These are phyloP conservation scores for Gallinago jamesoni DNA, from an alignment of 2,113 vertebrate genomes.

Conservation along the genomic window DNA sequence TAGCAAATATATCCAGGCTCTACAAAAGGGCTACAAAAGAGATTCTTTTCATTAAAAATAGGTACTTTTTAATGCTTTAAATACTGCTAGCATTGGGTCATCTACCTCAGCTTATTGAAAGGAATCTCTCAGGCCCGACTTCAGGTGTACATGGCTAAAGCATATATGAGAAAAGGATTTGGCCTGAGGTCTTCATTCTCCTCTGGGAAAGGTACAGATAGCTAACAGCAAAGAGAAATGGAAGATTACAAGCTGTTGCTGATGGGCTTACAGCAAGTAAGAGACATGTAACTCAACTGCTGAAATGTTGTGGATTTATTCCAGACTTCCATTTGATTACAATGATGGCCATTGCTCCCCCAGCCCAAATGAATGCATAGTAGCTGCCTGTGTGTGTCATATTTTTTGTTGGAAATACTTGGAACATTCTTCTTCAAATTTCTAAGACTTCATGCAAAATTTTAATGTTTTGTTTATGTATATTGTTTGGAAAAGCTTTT, in stretches of 20 bases:
- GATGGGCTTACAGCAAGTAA: neutral
- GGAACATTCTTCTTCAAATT: neutral
- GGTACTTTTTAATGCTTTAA: neutral
- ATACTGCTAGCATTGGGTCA: neutral
- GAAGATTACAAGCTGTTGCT: neutral
- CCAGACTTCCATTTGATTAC: neutral
- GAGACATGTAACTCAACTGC: neutral
- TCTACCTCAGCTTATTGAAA: neutral
- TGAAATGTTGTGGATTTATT: neutral
- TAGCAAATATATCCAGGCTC: neutral
- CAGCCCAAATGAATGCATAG: neutral
- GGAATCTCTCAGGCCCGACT: neutral
- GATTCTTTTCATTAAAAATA: neutral
- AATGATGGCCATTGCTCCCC: neutral
- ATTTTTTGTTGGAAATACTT: neutral
- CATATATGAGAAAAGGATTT: neutral
- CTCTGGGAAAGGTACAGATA: neutral
- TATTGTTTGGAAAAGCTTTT: neutral
- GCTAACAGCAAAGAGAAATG: neutral
- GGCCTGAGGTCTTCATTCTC: neutral
- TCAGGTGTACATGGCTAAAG: neutral
- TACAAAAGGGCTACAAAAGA: neutral
- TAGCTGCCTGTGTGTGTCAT: fast-evolving
- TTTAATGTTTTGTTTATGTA: neutral
- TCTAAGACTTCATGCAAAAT: neutral